Evolutionary conservation across 1,140 invertebrate species (phyloP).

Genomic region (Rhopalosiphum maidis): DNA sequence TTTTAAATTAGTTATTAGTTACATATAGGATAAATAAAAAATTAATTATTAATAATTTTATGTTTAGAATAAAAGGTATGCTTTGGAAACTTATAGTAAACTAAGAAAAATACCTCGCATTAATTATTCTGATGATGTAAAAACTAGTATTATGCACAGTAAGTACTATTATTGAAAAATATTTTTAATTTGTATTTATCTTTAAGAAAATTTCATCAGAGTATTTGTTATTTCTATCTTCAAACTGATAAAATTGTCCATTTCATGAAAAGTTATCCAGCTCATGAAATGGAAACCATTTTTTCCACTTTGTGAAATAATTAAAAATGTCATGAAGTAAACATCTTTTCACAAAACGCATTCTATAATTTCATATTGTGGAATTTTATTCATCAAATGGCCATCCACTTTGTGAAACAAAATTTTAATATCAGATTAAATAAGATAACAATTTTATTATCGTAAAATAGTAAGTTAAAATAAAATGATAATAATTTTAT

Average conservation of each 20-base stretch:
- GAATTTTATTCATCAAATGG: no score
- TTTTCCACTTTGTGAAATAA: no score
- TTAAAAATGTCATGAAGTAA: no score
- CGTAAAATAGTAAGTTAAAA: no score
- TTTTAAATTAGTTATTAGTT: background rate
- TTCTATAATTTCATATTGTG: no score
- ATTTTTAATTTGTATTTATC: background rate
- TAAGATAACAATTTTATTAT: no score
- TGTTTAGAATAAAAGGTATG: conserved; percentile 26
- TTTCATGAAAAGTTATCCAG: no score
- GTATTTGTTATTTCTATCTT: background rate
- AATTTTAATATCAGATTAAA: no score
- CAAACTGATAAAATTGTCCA: background rate
- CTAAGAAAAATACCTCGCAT: conserved; percentile 25
- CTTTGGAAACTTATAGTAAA: background rate
- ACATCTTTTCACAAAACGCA: no score
- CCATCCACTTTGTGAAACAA: no score
- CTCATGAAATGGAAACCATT: no score
- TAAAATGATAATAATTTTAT: no score
- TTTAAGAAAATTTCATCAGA: background rate
- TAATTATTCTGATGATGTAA: conserved; percentile 14
- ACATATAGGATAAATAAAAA: background rate
- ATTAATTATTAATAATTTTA: background rate
- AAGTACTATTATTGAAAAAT: conserved; percentile 14
- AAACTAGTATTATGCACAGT: conserved; percentile 16